Conservation (phyloP, 2,888 invertebrate species). For the Philaethria dido region DNA sequence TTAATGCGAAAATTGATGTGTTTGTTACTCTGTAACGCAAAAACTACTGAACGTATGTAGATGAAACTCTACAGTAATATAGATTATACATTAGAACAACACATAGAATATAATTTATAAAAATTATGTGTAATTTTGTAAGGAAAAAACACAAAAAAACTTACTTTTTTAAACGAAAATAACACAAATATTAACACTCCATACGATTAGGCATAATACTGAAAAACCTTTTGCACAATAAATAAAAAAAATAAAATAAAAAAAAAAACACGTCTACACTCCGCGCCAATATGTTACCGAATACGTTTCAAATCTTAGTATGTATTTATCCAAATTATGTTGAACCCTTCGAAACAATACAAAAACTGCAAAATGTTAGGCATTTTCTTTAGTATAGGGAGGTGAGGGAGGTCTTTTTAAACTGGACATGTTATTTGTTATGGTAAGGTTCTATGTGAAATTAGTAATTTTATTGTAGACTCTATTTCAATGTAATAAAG, state of each 20-base stretch:
- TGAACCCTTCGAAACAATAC: conserved; percentile 54
- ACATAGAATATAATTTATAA: too few species aligned
- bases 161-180: neutral
- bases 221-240: conserved; percentile 37
- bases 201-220: conserved; percentile 26
- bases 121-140: too few species aligned
- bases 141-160: neutral
- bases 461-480: conserved; percentile 37
- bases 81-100: too few species aligned
- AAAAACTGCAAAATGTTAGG: conserved; percentile 42
- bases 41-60: too few species aligned
- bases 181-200: conserved; percentile 7
- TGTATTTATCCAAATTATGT: conserved; percentile 46
- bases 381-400: conserved; percentile 42
- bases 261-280: conserved; percentile 58
- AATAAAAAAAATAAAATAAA: conserved; percentile 45
- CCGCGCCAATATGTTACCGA: conserved; percentile 66
- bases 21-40: too few species aligned
- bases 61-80: too few species aligned
- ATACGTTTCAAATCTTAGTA: conserved; percentile 75
- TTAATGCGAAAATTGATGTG: neutral
- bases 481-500: conserved; percentile 42
- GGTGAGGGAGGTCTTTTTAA: conserved; percentile 52
- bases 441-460: conserved; percentile 45
- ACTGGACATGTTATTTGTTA: conserved; percentile 49